Evolutionary conservation across 2,888 invertebrate species (phyloP).

Genomic region (Pseudococcus viburni): DNA sequence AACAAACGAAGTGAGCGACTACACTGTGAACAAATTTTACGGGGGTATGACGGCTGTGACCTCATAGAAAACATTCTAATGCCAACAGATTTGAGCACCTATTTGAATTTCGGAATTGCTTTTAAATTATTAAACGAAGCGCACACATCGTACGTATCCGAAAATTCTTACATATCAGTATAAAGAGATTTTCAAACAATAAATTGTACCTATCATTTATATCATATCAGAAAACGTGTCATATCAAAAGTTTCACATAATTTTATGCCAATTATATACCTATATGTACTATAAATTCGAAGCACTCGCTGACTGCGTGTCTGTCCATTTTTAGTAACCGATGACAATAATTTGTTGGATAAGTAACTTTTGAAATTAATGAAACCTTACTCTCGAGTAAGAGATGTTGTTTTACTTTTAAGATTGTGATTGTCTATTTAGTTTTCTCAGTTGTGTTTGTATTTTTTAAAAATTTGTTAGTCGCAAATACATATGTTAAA

Average conservation of each 20-base stretch:
- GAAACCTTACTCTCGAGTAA: conserved; percentile 22
- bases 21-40: conserved; percentile 5
- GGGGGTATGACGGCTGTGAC: conserved; percentile 43
- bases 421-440: conserved; percentile 60
- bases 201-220: neutral
- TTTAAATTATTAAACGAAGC: conserved; percentile 1
- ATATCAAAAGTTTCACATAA: conserved; percentile 43
- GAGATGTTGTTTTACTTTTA: conserved; percentile 38
- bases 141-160: neutral
- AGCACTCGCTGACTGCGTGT: conserved; percentile 29
- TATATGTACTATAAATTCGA: neutral
- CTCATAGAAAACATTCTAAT: neutral
- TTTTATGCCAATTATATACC: conserved; percentile 27
- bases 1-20: neutral
- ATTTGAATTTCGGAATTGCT: neutral
- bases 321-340: conserved; percentile 49
- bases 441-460: conserved; percentile 56
- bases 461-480: conserved; percentile 61
- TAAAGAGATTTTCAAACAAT: neutral
- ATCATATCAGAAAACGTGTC: conserved; percentile 1
- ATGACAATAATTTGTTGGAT: conserved; percentile 62
- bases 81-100: neutral
- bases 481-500: conserved; percentile 57
- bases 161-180: conserved; percentile 21
- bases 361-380: conserved; percentile 33